phyloP scores from a whole-genome alignment of 2,888 invertebrate species.

The Augochlorella aurata region DNA sequence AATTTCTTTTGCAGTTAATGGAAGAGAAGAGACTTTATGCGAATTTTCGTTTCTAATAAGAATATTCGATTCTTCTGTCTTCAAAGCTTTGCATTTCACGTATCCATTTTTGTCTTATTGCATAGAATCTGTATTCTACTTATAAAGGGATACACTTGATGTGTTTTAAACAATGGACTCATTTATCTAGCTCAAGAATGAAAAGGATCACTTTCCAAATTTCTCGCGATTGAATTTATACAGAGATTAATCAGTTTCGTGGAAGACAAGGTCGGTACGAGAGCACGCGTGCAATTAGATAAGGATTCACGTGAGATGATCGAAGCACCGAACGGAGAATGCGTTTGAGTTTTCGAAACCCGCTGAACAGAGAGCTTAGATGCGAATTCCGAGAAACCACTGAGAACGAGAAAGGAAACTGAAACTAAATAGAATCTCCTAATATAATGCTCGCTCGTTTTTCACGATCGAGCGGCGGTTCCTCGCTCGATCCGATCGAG shows the following conservation, averaged over 20 bases:
- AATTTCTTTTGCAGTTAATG: too few relatives aligned
- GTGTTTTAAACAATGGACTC: too few relatives aligned
- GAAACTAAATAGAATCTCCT: constrained; percentile 47
- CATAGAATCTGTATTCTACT: too few relatives aligned
- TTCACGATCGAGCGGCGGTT: constrained; percentile 51
- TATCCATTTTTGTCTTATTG: too few relatives aligned
- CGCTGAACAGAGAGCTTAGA: constrained; percentile 61
- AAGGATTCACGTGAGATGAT: constrained; percentile 38
- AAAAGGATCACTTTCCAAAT: background rate
- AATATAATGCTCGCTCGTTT: constrained; percentile 35
- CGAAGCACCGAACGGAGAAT: constrained; percentile 39
- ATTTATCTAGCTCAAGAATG: background rate
- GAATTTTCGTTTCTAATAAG: too few relatives aligned
- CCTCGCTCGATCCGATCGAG: constrained; percentile 41
- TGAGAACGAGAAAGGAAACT: constrained; percentile 40
- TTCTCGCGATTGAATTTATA: background rate
- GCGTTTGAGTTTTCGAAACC: constrained; percentile 50
- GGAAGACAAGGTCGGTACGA: background rate
- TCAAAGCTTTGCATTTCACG: too few relatives aligned
- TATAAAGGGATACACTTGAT: too few relatives aligned
- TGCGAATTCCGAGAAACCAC: constrained; percentile 49
- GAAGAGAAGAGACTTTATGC: too few relatives aligned
- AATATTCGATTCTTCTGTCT: too few relatives aligned
- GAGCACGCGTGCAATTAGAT: constrained; percentile 38
- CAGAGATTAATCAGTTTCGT: too few relatives aligned